Base-by-base conservation (phyloP, 2,888 invertebrate species). In the Emmelina monodactyla region DNA sequence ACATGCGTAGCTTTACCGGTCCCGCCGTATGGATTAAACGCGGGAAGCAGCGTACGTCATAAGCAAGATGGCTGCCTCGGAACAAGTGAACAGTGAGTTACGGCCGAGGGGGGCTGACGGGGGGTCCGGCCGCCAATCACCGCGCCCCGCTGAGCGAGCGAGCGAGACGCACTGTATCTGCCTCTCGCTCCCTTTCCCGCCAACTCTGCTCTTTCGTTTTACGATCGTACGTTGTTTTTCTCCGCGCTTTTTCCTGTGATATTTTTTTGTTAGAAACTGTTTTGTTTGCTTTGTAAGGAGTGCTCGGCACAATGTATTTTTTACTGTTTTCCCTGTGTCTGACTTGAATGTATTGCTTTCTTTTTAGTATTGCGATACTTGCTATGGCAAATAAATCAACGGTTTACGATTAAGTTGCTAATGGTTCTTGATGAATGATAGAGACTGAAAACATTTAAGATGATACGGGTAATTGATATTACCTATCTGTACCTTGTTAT, bases 51-150 rank as follows among this genome's bases (percentile, higher is more conserved):
- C 69, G 67, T 72, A 73, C 78, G 79, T 78, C 78, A 79, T n/a
- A n/a, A n/a, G n/a, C 78, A 79, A 79, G 73, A 79, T 79, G 78
- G 78, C 78, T 67, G 75, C 76, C n/a, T n/a, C 71, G 67, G 79
- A 78, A 69, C 79, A 76, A 79, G 78, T 75, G 78, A 79, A 79
- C 68, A 75, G 79, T 76, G 79, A 78, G 79, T 79, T 75, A 79
- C 71, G 65, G 71, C 59, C 64, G 60, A 47, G 45, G 45, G 49
- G 49, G 48, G 49, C n/a, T n/a, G 50, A 53, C 53, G 50, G 51
- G 47, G 37, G 47, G 42, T 33, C 37, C 42, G 35, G 41, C 48
- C 51, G 56, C 79, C 79, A 79, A 79, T 79, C 29, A 50, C n/a
- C n/a, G 69, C 63, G 55, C 46, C 50, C 42, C 68, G 70, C 71